Percentiles rank a stretch among this genome's conserved stretches.
phyloP scores from a whole-genome alignment of 2,888 invertebrate genomes.

The Drosophila paramelanica region DNA sequence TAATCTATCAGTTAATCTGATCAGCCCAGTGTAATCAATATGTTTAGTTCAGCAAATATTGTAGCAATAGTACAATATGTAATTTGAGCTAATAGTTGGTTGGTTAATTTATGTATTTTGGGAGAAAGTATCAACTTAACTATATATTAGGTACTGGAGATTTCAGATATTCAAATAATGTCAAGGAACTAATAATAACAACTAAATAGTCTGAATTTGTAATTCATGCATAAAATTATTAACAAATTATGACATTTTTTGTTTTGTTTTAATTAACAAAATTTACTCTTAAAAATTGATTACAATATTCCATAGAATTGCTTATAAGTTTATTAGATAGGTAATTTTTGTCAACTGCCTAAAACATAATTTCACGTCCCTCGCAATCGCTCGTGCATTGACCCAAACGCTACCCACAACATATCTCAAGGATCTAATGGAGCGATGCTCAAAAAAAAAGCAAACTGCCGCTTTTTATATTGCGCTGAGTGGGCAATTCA shows the following conservation, averaged over 20 bases:
- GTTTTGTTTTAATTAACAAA: too few relatives aligned
- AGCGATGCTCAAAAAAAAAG: slow-evolving; percentile 11
- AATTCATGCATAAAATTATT: too few relatives aligned
- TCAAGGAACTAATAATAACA: too few relatives aligned
- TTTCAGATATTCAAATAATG: too few relatives aligned
- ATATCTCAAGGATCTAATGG: slow-evolving; percentile 32
- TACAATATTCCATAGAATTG: too few relatives aligned
- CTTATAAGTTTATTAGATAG: neutral
- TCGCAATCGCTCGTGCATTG: slow-evolving; percentile 37
- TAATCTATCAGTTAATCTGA: slow-evolving; percentile 26
- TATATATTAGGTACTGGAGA: too few relatives aligned
- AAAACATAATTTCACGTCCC: neutral
- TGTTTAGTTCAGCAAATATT: neutral
- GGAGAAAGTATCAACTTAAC: neutral
- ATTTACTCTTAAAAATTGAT: too few relatives aligned
- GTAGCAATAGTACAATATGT: slow-evolving; percentile 1
- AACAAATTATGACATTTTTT: too few relatives aligned
- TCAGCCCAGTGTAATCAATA: slow-evolving; percentile 40
- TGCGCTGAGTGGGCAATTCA: slow-evolving; percentile 35
- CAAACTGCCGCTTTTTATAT: slow-evolving; percentile 43
- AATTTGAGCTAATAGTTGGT: slow-evolving; percentile 23
- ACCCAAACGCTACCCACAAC: slow-evolving; percentile 30
- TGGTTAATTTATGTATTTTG: slow-evolving; percentile 12
- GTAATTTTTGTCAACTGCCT: neutral
- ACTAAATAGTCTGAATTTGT: neutral